Conservation (phyloP, 2,113 vertebrate genomes). For the Colaptes auratus region DNA sequence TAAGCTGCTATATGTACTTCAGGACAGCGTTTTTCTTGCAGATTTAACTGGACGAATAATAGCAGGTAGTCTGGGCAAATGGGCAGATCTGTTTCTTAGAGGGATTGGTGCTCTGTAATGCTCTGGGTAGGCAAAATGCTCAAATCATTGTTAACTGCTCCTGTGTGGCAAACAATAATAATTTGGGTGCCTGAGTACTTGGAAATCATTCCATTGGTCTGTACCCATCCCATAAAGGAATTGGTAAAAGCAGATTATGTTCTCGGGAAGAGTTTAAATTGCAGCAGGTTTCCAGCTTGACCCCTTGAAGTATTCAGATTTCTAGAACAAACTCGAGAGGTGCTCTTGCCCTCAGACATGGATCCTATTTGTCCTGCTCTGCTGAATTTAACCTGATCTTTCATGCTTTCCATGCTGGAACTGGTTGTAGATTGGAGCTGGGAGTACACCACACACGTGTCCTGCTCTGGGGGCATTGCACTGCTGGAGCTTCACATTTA, state of each 20-base stretch:
- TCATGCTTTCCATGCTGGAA: not conserved
- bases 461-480: not conserved
- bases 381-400: not conserved
- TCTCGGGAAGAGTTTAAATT: not conserved
- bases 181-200: not conserved
- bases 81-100: not conserved
- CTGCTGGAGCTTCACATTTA: not conserved
- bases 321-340: not conserved
- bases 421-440: not conserved
- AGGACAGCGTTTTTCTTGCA: not conserved
- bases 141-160: not conserved
- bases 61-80: not conserved
- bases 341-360: not conserved
- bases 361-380: slow-evolving; percentile 39
- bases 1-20: not conserved
- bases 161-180: not conserved
- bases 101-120: not conserved
- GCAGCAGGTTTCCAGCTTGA: not conserved
- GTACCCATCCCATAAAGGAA: not conserved
- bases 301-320: not conserved
- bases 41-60: not conserved
- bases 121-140: not conserved
- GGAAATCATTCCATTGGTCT: not conserved
- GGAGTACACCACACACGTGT: rapidly evolving
- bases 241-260: not conserved